Percentiles rank a stretch among this genome's conserved stretches.
phyloP scores from a whole-genome alignment of 92 coral and sea anemone species.

The Umimayanthus chanpuru region DNA sequence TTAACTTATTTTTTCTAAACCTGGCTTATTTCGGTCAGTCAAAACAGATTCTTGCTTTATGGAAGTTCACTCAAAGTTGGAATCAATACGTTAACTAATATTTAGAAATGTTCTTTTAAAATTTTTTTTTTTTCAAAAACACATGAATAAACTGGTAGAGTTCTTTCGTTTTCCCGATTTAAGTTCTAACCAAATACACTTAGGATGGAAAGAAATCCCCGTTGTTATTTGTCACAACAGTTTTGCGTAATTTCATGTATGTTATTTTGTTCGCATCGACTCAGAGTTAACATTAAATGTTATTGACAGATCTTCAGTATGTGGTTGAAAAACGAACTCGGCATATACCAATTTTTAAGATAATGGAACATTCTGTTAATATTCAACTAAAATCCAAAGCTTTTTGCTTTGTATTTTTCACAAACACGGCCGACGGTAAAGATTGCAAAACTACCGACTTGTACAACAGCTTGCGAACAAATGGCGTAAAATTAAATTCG shows the following conservation, averaged over 20 bases:
- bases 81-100: neutral
- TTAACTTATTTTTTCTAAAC: slow-evolving; percentile 1
- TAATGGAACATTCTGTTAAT: slow-evolving; percentile 12
- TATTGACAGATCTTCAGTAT: slow-evolving; percentile 34
- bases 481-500: neutral
- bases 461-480: neutral
- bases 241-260: neutral
- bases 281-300: neutral
- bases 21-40: neutral
- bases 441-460: slow-evolving; percentile 15
- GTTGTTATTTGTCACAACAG: slow-evolving; percentile 1
- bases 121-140: too few species aligned
- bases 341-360: slow-evolving; percentile 4
- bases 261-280: neutral
- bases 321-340: slow-evolving; percentile 31
- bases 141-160: too few species aligned
- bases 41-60: neutral
- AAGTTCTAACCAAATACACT: slow-evolving; percentile 21
- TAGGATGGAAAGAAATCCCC: neutral
- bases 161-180: neutral
- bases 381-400: slow-evolving; percentile 19
- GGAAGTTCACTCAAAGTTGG: neutral
- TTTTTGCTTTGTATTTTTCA: neutral
- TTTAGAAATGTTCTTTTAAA: neutral
- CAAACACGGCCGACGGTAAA: neutral